Percentiles rank a stretch among this genome's conserved stretches.
phyloP scores from a whole-genome alignment of 1,140 invertebrate genomes.

The Ips typographus region DNA sequence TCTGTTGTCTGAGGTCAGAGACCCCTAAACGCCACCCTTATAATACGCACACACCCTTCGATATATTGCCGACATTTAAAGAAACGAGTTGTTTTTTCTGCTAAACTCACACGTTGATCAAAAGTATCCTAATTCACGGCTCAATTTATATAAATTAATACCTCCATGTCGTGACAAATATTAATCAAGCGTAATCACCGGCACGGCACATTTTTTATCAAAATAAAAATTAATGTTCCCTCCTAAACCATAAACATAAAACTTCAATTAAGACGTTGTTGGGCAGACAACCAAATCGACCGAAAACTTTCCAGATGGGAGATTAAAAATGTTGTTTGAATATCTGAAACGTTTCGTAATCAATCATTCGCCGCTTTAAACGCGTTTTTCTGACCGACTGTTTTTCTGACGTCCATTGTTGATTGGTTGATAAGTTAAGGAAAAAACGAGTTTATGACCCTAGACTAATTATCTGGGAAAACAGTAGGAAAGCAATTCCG shows the following conservation, averaged over 20 bases:
- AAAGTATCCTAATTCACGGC: background rate
- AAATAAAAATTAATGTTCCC: conserved; percentile 28
- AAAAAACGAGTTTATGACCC: too few species aligned
- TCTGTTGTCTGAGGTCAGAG: conserved; percentile 30
- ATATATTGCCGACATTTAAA: conserved; percentile 13
- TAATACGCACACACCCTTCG: conserved; percentile 3
- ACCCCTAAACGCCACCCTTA: conserved; percentile 17
- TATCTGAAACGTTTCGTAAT: conserved; percentile 13
- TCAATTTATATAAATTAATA: conserved; percentile 26
- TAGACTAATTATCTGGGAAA: too few species aligned
- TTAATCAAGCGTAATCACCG: conserved; percentile 18
- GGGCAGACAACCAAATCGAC: conserved; percentile 18
- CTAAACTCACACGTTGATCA: background rate
- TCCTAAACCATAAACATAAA: conserved; percentile 23
- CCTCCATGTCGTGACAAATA: conserved; percentile 27
- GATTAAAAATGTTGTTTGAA: conserved; percentile 26
- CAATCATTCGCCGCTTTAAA: background rate
- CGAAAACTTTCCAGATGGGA: conserved; percentile 22
- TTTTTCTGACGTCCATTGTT: too few species aligned
- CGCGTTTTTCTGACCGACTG: too few species aligned
- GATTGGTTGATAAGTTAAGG: too few species aligned
- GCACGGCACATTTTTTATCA: conserved; percentile 14
- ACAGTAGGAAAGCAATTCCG: too few species aligned
- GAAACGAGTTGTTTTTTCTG: conserved; percentile 12
- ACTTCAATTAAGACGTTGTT: conserved; percentile 27